Base-by-base conservation (phyloP, 2,888 invertebrate genomes). In the Teleiodes luculella region DNA sequence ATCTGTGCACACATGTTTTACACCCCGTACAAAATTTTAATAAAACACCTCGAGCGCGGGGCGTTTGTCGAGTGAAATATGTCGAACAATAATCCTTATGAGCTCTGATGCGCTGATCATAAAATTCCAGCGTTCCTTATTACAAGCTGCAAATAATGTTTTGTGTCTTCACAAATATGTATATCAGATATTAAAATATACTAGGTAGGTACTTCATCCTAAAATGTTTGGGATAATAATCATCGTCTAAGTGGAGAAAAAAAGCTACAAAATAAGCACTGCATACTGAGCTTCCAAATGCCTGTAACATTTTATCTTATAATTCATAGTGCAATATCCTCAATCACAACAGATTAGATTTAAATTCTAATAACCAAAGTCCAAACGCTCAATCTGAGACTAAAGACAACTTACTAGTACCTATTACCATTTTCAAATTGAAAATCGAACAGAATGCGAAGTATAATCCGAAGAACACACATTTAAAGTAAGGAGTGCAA, bases 11-110 rank as follows among this genome's bases (percentile, higher is more conserved):
- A 65, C 68, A 58, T 67, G 66, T 67, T 68, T 67, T 67, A 68
- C 71, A 66, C 67, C 67, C 68, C 63, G 62, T 68, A 64, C 67
- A 67, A 71, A 68, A 61, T 76, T 78, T 81, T 76, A 76, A 80
- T 81, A 82, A 77, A 80, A 72, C 73, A 68, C 74, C 69, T 67
- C 43, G 57, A 57, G 45, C 50, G 48, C 68, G 70, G 56, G 60
- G 66, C 61, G 61, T 63, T 72, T 68, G 64, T 60, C 62, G 70
- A 70, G 64, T 70, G 65, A 71, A 75, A 78, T 73, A 76, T 76
- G 70, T 74, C 65, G 68, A 68, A 72, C 72, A 73, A 72, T 75
- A 68, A 64, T 65, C 63, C 62, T 65, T 60, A 64, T 62, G 61
- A 64, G 60, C 59, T 65, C 58, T 59, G 67, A 68, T 66, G 67